These are phyloP conservation scores for Ailurus styani DNA, from an alignment of 2,113 vertebrate genomes.

Conservation along the genomic window DNA sequence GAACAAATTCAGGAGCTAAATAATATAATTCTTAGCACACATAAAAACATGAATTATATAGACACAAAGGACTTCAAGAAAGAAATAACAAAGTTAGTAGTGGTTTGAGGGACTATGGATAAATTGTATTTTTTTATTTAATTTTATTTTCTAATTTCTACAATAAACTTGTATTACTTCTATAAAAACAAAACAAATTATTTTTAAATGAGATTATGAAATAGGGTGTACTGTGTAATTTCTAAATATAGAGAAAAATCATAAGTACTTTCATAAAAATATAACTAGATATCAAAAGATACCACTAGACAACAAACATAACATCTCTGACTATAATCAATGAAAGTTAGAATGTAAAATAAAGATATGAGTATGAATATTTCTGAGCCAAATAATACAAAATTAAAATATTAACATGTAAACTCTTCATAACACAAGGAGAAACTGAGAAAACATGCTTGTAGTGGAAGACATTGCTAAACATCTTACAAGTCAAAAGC, in stretches of 20 bases:
- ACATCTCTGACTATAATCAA: neutral
- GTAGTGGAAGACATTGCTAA: too few relatives aligned
- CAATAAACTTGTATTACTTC: neutral
- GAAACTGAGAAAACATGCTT: neutral
- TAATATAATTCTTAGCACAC: neutral
- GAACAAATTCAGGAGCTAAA: neutral
- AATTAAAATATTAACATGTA: neutral
- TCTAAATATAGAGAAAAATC: neutral
- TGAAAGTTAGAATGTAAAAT: neutral
- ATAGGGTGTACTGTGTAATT: neutral
- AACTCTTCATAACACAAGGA: neutral
- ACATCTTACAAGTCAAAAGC: neutral
- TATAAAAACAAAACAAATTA: neutral
- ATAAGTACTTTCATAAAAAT: neutral
- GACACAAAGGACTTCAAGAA: neutral
- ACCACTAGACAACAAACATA: neutral
- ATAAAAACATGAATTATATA: neutral
- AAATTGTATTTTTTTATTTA: neutral
- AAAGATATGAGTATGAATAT: neutral
- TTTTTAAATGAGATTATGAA: neutral
- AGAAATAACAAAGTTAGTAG: neutral
- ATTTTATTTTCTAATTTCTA: neutral
- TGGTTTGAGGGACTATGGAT: neutral
- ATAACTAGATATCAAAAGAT: neutral
- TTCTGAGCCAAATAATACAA: neutral